phyloP scores from a whole-genome alignment of 2,888 invertebrate species.

The Thymelicus lineola region DNA sequence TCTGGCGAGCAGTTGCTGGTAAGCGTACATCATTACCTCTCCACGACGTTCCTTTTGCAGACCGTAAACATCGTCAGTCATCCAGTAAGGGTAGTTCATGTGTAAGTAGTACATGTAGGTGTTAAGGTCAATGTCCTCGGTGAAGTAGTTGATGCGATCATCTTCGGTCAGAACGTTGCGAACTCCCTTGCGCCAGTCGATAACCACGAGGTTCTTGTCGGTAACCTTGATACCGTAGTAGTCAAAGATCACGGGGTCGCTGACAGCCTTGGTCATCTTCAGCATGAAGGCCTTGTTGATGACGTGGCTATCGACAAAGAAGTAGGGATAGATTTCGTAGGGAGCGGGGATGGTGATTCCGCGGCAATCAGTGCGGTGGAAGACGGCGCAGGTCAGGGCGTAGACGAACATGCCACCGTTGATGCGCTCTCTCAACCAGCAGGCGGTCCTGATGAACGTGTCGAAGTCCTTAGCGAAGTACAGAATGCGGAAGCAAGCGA shows the following conservation, averaged over 20 bases:
- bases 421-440: slow-evolving; percentile 88
- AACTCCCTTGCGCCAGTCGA: slow-evolving; percentile 88
- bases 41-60: slow-evolving; percentile 81
- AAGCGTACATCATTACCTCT: slow-evolving; percentile 85
- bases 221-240: slow-evolving; percentile 79
- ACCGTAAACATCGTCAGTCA: slow-evolving; percentile 82
- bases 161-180: slow-evolving; percentile 85
- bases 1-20: slow-evolving; percentile 87
- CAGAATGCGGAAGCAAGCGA: slow-evolving; percentile 86
- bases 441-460: slow-evolving; percentile 87
- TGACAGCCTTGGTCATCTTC: slow-evolving; percentile 86
- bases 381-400: slow-evolving; percentile 87
- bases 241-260: slow-evolving; percentile 80
- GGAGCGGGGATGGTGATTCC: slow-evolving; percentile 89
- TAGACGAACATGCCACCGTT: slow-evolving; percentile 91
- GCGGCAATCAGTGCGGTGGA: slow-evolving; percentile 88
- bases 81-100: slow-evolving; percentile 89
- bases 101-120: slow-evolving; percentile 88
- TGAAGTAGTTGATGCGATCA: slow-evolving; percentile 88
- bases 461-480: slow-evolving; percentile 89
- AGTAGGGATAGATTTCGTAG: slow-evolving; percentile 91
- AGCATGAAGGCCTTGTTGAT: slow-evolving; percentile 88
- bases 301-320: slow-evolving; percentile 89
- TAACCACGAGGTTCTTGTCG: slow-evolving; percentile 85
- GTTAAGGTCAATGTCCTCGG: slow-evolving; percentile 91